A percentile compares a stretch with the other conserved stretches of the same genome.
Conservation (phyloP, 1,140 invertebrate species). For the Lamellibrachia luymesi region DNA sequence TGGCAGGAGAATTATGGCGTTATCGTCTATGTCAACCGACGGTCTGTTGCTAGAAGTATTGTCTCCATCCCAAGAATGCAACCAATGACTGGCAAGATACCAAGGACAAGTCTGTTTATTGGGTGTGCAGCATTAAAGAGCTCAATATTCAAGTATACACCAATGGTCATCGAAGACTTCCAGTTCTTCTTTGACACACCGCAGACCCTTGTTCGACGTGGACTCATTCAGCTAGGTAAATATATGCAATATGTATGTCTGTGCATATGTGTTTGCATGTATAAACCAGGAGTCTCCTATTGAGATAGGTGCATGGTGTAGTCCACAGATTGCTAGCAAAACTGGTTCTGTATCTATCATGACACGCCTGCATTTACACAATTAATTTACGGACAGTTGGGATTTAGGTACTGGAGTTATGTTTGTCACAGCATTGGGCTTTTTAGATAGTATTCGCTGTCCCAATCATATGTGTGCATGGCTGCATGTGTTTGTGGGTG, state of each 20-base stretch:
- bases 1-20: conserved; percentile 8
- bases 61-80: neutral
- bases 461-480: no score
- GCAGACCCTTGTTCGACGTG: neutral
- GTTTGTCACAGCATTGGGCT: no score
- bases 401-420: no score
- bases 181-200: neutral
- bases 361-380: no score
- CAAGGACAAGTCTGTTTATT: neutral
- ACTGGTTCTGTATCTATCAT: no score
- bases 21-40: neutral
- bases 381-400: no score
- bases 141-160: neutral
- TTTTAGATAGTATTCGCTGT: no score
- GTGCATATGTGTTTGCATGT: neutral
- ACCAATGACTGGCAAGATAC: neutral
- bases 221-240: neutral
- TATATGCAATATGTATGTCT: neutral
- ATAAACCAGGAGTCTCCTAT: no score
- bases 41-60: neutral
- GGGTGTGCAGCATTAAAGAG: neutral
- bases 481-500: neutral
- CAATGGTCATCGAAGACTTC: neutral
- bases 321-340: no score
- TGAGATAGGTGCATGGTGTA: no score